Evolutionary conservation across 2,888 invertebrate species (phyloP), one percentile per base, ranked within the genome.

Genomic region (Carcina quercana): DNA sequence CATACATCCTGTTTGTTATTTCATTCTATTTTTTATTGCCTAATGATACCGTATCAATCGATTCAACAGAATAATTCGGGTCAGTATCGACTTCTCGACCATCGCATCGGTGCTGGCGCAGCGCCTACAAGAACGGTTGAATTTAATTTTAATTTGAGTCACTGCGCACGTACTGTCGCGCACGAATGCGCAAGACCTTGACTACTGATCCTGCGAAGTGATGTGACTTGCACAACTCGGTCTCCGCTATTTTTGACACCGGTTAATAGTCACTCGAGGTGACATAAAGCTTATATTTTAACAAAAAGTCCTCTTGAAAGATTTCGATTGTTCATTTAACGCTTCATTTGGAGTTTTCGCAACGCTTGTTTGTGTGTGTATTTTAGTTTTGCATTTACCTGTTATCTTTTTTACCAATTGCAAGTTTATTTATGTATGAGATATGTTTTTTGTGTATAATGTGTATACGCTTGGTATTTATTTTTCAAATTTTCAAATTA

Each of bases 171-270:
- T 69, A 59, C 55, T 25, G 64, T 59, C 56, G 53, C 52, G 79
- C 80, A 80, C 78, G 80, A 70, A 34, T 54, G 63, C 34, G 11
- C 59, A 59, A 59, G 66, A 59, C 79, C 79, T 80, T 78, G 73
- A 44, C 47, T 53, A 50, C 53, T 55, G 68, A 62, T 78, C 79
- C 75, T 70, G 70, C 48, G 59, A 50, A 58, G 52, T 61, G 73
- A 74, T 80, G 75, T 79, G 80, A 76, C 76, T 76, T 76, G 78
- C 76, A 72, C 65, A 74, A 75, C 57, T 48, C 38, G 21, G n/a
- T 35, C 62, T 57, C 61, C 61, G 67, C 67, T 72, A 70, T 70
- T 72, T 72, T 60, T 58, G 61, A 62, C 59, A 54, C 53, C 57
- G 45, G 58, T 32, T 30, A 22, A 24, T 28, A 6, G 33, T 15